Evolutionary conservation across 2,797 vertebrate species (phyloP).

Genomic region (Hippocampus kuda): DNA sequence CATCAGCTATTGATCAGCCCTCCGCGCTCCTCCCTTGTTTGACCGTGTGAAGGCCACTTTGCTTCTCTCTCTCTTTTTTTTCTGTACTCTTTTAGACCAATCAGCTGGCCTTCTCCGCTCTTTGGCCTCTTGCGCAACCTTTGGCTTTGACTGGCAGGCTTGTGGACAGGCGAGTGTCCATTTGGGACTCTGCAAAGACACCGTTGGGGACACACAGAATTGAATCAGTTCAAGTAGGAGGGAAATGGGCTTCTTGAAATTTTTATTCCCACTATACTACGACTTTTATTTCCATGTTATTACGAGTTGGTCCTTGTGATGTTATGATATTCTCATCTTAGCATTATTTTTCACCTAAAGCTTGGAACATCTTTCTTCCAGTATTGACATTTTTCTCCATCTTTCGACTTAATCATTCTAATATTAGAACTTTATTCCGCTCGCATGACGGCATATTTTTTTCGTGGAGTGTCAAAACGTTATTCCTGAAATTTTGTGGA

Average conservation of each 20-base stretch:
- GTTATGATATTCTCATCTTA: no score
- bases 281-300: background rate
- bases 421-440: no score
- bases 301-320: no score
- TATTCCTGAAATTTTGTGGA: no score
- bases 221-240: background rate
- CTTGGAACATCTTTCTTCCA: no score
- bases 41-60: slow-evolving; percentile 34
- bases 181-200: slow-evolving; percentile 14
- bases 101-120: slow-evolving; percentile 6
- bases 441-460: no score
- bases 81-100: slow-evolving; percentile 29
- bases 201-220: background rate
- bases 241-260: background rate
- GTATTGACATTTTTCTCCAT: no score
- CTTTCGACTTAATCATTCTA: no score
- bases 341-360: no score
- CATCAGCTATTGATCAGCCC: slow-evolving; percentile 34
- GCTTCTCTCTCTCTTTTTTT: slow-evolving; percentile 6
- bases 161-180: slow-evolving; percentile 8
- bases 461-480: no score
- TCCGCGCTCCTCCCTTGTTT: slow-evolving; percentile 11
- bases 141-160: slow-evolving; percentile 18
- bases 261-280: background rate
- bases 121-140: slow-evolving; percentile 36